Base-by-base conservation (phyloP, 2,888 invertebrate genomes). In the Prenolepis imparis region DNA sequence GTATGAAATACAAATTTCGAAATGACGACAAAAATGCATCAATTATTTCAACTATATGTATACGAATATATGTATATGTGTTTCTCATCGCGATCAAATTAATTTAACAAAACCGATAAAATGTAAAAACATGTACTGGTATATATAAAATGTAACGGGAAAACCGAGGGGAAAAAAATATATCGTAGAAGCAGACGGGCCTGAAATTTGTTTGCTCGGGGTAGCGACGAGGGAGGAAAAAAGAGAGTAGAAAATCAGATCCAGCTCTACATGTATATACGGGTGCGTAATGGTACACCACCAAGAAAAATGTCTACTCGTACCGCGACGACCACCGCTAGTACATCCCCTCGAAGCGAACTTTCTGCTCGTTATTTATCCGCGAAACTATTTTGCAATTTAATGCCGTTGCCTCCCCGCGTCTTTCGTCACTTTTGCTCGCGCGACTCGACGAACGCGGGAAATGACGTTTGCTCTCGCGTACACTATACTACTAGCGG, bases 351-450 rank as follows among this genome's bases (percentile, higher is more conserved):
- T 81, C 81, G 86, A 77, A 86, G 86, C 70, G 86, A 92, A 91
- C 90, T 90, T 92, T 90, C 80, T 81, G 85, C 91, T 92, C 91
- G 91, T 92, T 93, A 93, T 93, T 92, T 91, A 90, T 28, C 90
- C 90, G 82, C 88, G 88, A 89, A 92, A 92, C 93, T 92, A 92
- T 92, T 92, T 91, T 90, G 90, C 90, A 91, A 93, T 93, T 92
- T 92, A 91, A 92, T 89, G 89, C 78, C 75, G 55, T 52, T 63
- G 36, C 44, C 39, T 48, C 21, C 77, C 24, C 73, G 24, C 21
- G n/a, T 52, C 36, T 75, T 48, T 78, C 77, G 55, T 86, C 84
- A 55, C 80, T 80, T 84, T 48, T 52, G 66, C 78, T 24, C 52
- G 32, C 59, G 61, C 57, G 28, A 28, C 64, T 64, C 63, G 18